These are phyloP conservation scores for Mystacides longicornis DNA, from an alignment of 2,888 invertebrate species.

Conservation along the genomic window DNA sequence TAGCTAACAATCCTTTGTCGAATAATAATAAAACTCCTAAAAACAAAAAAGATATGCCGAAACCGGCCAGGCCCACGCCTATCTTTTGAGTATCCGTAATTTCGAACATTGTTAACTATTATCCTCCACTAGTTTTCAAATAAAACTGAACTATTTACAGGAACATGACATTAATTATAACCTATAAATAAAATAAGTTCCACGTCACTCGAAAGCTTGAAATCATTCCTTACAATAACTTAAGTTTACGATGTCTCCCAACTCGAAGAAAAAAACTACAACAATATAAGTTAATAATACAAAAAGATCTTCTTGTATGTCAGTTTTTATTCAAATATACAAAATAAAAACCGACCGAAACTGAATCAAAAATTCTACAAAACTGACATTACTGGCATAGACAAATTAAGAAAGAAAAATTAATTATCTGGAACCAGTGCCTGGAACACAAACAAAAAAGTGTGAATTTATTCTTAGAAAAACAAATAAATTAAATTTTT, in stretches of 20 bases:
- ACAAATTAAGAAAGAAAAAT: background rate
- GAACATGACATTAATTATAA: conserved; percentile 15
- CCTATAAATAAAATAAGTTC: conserved; percentile 18
- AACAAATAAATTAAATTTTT: no score
- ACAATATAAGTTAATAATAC: no score
- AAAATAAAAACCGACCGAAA: background rate
- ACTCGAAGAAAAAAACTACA: no score
- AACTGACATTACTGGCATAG: no score
- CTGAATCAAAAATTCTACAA: background rate
- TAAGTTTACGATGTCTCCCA: no score
- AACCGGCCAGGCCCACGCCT: conserved; percentile 93
- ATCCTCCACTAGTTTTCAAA: background rate
- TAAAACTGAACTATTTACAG: conserved; percentile 3
- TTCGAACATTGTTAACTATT: conserved; percentile 58
- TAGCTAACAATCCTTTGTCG: conserved; percentile 95
- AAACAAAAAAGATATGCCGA: conserved; percentile 92
- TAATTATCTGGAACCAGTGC: background rate
- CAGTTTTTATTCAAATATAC: no score
- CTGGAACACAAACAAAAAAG: background rate
- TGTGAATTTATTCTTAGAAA: background rate
- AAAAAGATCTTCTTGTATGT: no score
- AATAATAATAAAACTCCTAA: conserved; percentile 89
- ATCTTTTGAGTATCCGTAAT: conserved; percentile 86
- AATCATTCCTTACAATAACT: no score
- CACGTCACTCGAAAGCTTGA: conserved; percentile 16